Evolutionary conservation across 92 coral and sea anemone species (phyloP).

Genomic region (Metridium senile): DNA sequence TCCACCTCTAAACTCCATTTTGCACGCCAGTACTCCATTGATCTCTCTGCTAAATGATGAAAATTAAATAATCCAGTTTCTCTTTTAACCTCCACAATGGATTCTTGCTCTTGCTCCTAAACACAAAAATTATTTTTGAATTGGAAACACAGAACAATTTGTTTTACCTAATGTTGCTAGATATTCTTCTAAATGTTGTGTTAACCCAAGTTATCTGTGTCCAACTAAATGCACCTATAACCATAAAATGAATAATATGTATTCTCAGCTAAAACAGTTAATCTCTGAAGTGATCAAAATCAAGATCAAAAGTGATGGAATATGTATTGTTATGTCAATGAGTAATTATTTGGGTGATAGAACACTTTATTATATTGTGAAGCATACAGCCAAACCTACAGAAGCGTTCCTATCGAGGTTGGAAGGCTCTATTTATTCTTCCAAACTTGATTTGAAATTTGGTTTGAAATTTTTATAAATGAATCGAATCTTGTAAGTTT

Average conservation of each 20-base stretch:
- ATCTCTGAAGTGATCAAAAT: too few species aligned
- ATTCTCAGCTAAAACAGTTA: slow-evolving; percentile 2
- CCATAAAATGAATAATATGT: slow-evolving; percentile 10
- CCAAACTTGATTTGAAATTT: too few species aligned
- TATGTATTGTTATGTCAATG: too few species aligned
- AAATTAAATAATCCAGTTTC: slow-evolving; percentile 38
- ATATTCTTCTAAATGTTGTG: not conserved
- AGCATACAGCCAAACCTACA: too few species aligned
- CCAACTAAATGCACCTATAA: slow-evolving; percentile 30
- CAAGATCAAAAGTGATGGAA: too few species aligned
- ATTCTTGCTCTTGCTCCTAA: slow-evolving; percentile 31
- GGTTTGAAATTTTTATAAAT: too few species aligned
- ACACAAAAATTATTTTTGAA: slow-evolving; percentile 19
- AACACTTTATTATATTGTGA: too few species aligned
- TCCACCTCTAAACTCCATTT: slow-evolving; percentile 26
- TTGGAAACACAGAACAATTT: slow-evolving; percentile 7
- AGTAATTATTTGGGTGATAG: too few species aligned
- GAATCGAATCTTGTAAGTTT: too few species aligned
- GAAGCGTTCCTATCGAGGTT: too few species aligned
- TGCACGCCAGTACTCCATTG: slow-evolving; percentile 23
- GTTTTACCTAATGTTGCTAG: slow-evolving; percentile 19
- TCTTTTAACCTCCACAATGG: slow-evolving; percentile 14
- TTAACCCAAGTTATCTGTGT: slow-evolving; percentile 4
- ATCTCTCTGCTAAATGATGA: slow-evolving; percentile 37
- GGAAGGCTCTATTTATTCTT: too few species aligned